Percentiles rank a stretch among this genome's conserved stretches.
Conservation (phyloP, 2,888 invertebrate species). For the Morinoia aosen region DNA sequence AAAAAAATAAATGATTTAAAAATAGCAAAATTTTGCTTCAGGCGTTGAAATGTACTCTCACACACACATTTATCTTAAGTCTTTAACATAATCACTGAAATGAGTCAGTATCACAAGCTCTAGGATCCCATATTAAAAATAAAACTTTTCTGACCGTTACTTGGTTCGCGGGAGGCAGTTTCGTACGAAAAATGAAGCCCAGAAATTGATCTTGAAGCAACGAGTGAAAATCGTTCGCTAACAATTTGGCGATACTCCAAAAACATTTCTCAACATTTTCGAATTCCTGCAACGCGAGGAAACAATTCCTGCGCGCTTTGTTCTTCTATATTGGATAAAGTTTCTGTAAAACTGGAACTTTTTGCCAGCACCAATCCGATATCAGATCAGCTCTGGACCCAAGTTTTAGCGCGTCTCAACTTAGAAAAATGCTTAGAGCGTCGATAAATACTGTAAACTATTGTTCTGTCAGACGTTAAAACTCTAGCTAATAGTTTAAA, state of each 20-base stretch:
- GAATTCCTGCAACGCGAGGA: background rate
- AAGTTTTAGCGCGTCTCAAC: background rate
- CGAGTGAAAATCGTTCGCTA: background rate
- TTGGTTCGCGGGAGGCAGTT: background rate
- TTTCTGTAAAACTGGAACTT: background rate
- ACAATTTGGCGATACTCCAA: background rate
- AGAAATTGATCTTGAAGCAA: background rate
- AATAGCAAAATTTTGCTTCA: background rate
- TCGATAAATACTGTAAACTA: background rate
- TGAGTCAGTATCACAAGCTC: background rate
- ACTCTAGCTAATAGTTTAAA: too few species aligned
- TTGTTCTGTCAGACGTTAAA: too few species aligned
- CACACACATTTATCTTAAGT: background rate
- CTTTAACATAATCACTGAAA: background rate
- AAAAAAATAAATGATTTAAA: background rate
- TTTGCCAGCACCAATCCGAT: background rate
- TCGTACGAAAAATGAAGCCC: background rate
- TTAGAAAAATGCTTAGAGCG: background rate
- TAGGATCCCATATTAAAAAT: background rate
- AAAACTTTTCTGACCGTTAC: background rate
- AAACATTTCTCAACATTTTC: conserved; percentile 4
- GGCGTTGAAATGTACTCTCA: background rate
- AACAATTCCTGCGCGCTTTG: background rate
- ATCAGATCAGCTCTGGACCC: background rate
- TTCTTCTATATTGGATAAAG: background rate